These are phyloP conservation scores for Lycophotia porphyrea DNA, from an alignment of 2,888 invertebrate genomes.

Conservation along the genomic window DNA sequence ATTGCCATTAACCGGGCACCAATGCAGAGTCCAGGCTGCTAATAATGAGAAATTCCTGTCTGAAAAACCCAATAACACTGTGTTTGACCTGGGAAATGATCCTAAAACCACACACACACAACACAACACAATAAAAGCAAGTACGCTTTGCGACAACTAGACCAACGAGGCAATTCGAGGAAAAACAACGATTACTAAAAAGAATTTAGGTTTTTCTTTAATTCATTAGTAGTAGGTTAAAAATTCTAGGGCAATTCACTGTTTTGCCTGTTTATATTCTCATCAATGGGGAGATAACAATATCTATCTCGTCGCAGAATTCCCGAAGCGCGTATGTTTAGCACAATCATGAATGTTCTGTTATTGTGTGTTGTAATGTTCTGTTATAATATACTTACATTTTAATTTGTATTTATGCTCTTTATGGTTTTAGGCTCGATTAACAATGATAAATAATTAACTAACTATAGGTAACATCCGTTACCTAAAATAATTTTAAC, in stretches of 20 bases:
- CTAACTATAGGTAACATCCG: background rate
- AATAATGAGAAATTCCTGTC: background rate
- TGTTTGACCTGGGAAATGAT: background rate
- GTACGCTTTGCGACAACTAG: background rate
- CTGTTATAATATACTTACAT: background rate
- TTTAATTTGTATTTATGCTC: background rate
- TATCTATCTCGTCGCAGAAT: background rate
- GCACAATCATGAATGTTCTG: background rate
- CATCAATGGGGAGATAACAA: constrained; percentile 1
- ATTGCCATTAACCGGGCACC: background rate
- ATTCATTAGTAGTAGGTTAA: background rate
- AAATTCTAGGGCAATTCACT: background rate
- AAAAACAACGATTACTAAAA: background rate
- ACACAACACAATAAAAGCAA: no score
- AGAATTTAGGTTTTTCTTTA: background rate
- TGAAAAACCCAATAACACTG: background rate
- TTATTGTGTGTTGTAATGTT: background rate
- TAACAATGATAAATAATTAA: background rate
- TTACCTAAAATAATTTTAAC: background rate
- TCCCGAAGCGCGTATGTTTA: background rate
- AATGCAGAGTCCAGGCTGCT: background rate
- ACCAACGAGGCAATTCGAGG: background rate
- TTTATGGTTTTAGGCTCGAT: background rate
- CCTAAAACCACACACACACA: background rate
- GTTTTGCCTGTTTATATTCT: background rate